Conservation (phyloP, 2,113 vertebrate species). For the Microcebus griseorufus region DNA sequence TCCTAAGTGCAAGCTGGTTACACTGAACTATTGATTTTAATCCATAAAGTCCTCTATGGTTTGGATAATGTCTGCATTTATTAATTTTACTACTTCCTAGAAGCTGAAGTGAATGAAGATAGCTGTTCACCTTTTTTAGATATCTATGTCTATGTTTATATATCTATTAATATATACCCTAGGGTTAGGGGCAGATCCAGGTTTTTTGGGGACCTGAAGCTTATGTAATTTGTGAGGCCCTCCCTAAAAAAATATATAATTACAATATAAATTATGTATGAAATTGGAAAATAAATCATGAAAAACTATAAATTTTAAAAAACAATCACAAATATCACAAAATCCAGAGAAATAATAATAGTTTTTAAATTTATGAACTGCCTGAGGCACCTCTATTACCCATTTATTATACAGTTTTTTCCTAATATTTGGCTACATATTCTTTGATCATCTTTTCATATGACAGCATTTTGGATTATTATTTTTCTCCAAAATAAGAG, state of each 20-base stretch:
- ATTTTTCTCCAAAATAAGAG: conserved; percentile 9
- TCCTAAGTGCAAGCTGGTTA: conserved; percentile 64
- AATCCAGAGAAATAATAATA: background rate
- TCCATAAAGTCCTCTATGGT: conserved; percentile 53
- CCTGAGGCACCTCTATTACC: background rate
- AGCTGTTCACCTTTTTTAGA: background rate
- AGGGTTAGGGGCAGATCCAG: background rate
- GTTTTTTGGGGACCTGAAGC: background rate
- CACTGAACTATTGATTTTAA: conserved; percentile 71
- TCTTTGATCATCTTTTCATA: background rate
- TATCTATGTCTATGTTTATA: background rate
- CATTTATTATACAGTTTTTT: background rate
- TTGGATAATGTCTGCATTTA: conserved; percentile 41
- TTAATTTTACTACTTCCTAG: conserved; percentile 45
- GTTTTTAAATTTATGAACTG: background rate
- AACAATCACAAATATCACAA: background rate
- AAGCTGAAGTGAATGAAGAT: conserved; percentile 22
- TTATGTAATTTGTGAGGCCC: background rate
- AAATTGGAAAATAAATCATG: background rate
- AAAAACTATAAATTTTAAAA: background rate
- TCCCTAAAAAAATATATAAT: background rate
- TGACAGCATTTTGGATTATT: background rate
- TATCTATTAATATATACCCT: background rate
- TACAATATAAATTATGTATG: background rate
- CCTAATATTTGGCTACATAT: background rate